These are phyloP conservation scores for Diplolepis rosae DNA, from an alignment of 2,888 invertebrate species.

Conservation along the genomic window DNA sequence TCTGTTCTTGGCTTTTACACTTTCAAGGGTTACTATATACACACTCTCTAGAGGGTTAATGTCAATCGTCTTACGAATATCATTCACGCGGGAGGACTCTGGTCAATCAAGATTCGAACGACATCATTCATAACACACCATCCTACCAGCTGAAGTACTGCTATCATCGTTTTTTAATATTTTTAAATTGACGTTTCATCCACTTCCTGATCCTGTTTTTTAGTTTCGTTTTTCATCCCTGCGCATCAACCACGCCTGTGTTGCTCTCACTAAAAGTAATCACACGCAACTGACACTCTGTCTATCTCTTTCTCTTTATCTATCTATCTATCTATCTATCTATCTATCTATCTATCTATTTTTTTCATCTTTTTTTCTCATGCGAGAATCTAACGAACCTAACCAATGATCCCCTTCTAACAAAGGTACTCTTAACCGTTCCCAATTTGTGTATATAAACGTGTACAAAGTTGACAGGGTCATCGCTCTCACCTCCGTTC, in stretches of 20 bases:
- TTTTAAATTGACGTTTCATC: slow-evolving; percentile 4
- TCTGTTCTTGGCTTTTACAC: slow-evolving; percentile 31
- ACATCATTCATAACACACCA: slow-evolving; percentile 27
- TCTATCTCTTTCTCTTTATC: slow-evolving; percentile 1
- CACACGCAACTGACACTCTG: slow-evolving; percentile 33
- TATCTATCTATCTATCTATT: too few species aligned
- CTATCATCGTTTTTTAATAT: too few species aligned
- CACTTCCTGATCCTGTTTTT: neutral
- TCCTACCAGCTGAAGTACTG: too few species aligned
- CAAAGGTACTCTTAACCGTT: slow-evolving; percentile 39
- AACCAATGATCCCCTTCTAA: slow-evolving; percentile 39
- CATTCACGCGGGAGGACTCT: slow-evolving; percentile 19
- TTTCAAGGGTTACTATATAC: slow-evolving; percentile 8
- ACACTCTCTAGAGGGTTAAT: slow-evolving; percentile 4
- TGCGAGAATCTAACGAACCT: slow-evolving; percentile 42
- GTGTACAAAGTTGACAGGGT: slow-evolving; percentile 48
- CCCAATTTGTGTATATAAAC: slow-evolving; percentile 45
- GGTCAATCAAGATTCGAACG: slow-evolving; percentile 1
- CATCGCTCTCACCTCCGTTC: slow-evolving; percentile 45
- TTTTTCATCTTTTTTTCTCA: neutral
- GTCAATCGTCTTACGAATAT: slow-evolving; percentile 20
- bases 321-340: too few species aligned
- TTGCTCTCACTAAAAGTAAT: slow-evolving; percentile 31
- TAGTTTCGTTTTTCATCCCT: slow-evolving; percentile 12
- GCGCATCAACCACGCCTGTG: slow-evolving; percentile 31